Evolutionary conservation across 2,113 vertebrate genomes (phyloP).

Genomic region (Crypturellus undulatus): DNA sequence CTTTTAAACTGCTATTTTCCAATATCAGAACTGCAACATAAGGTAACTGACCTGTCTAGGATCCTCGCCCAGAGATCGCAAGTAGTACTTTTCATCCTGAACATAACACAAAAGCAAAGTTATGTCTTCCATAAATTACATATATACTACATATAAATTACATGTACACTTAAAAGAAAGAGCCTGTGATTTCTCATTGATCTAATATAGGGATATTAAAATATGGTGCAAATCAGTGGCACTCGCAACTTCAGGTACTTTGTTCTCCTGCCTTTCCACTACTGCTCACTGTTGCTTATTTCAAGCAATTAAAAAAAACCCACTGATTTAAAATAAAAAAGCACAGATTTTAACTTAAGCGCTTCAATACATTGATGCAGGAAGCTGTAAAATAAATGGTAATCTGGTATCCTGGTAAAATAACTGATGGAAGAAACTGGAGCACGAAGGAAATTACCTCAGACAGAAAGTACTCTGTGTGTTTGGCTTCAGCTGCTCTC

Average conservation of each 20-base stretch:
- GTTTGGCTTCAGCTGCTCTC: slow-evolving; percentile 89
- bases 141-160: background rate
- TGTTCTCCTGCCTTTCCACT: slow-evolving; percentile 29
- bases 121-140: background rate
- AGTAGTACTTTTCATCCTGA: slow-evolving; percentile 95
- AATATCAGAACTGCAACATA: background rate
- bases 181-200: background rate
- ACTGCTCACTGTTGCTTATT: slow-evolving; percentile 65
- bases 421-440: background rate
- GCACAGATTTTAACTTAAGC: background rate
- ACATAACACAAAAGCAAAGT: slow-evolving; percentile 26
- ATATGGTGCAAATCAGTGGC: background rate
- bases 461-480: slow-evolving; percentile 89
- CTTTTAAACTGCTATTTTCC: background rate
- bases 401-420: background rate
- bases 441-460: slow-evolving; percentile 79
- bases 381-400: background rate
- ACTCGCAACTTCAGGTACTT: slow-evolving; percentile 22
- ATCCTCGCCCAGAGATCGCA: slow-evolving; percentile 94
- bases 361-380: background rate
- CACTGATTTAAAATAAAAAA: too few relatives aligned
- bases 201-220: background rate
- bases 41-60: slow-evolving; percentile 86
- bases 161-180: background rate
- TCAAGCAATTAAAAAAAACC: slow-evolving; percentile 20